These are phyloP conservation scores for Elaphurus davidianus DNA, from an alignment of 2,113 vertebrate species.

Conservation along the genomic window DNA sequence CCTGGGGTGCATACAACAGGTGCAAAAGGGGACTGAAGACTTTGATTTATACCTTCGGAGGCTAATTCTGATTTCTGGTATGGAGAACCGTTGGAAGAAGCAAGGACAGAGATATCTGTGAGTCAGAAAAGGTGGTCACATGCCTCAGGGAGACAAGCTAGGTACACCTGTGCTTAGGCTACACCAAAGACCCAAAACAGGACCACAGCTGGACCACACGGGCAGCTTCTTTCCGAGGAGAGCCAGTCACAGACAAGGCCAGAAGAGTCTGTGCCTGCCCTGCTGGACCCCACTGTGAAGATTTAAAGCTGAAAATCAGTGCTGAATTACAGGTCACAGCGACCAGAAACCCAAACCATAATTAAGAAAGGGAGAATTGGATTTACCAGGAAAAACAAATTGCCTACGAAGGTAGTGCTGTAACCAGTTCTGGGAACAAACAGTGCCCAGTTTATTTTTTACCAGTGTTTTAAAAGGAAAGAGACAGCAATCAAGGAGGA, in stretches of 20 bases:
- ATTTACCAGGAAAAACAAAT: constrained; percentile 39
- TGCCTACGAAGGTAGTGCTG: not conserved
- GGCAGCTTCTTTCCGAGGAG: not conserved
- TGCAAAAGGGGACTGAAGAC: not conserved
- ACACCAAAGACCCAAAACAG: not conserved
- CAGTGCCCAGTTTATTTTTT: not conserved
- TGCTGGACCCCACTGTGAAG: not conserved
- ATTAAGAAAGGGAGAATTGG: not conserved
- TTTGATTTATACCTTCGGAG: not conserved
- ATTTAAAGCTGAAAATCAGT: not conserved
- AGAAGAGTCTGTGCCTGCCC: not conserved
- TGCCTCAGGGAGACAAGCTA: not conserved
- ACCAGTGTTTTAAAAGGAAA: not conserved
- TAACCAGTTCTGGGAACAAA: constrained; percentile 2
- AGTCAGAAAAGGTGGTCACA: not conserved
- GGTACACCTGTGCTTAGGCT: not conserved
- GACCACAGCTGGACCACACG: rapidly evolving
- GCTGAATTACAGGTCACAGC: not conserved
- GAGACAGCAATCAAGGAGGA: not conserved
- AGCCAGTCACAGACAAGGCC: not conserved
- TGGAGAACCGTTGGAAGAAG: not conserved
- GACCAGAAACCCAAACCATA: not conserved
- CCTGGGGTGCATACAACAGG: not conserved
- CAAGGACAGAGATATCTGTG: not conserved
- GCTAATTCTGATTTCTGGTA: not conserved